Evolutionary conservation across 2,888 invertebrate genomes (phyloP).

Genomic region (Xanthia togata): DNA sequence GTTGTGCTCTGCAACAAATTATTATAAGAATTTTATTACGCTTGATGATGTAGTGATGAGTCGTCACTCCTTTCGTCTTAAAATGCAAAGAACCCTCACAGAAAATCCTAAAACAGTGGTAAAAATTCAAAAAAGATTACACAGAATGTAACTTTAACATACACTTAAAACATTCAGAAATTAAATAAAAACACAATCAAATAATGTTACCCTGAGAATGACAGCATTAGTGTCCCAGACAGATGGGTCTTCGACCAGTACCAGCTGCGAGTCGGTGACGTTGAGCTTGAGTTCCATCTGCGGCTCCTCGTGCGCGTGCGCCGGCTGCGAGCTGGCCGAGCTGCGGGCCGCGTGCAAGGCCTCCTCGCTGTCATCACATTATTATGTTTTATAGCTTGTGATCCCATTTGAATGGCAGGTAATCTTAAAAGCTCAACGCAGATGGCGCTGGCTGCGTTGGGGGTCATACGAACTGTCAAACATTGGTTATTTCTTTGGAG

Average conservation of each 20-base stretch:
- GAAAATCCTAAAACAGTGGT: not conserved
- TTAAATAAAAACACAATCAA: not conserved
- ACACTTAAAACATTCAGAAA: no score
- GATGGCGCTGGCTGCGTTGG: no score
- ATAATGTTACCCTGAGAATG: slow-evolving; percentile 93
- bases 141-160: no score
- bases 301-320: slow-evolving; percentile 59
- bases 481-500: no score
- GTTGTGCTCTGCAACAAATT: slow-evolving; percentile 94
- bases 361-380: slow-evolving; percentile 58
- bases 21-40: slow-evolving; percentile 1
- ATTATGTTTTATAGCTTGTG: not conserved
- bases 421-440: no score
- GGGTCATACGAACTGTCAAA: no score
- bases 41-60: not conserved
- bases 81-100: not conserved
- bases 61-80: not conserved
- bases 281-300: slow-evolving; percentile 97
- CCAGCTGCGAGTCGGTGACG: slow-evolving; percentile 98
- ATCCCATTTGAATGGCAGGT: no score
- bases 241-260: slow-evolving; percentile 97
- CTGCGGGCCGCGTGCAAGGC: slow-evolving; percentile 44
- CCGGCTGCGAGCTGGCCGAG: slow-evolving; percentile 39
- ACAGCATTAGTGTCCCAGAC: slow-evolving; percentile 98
- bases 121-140: no score